Conservation (phyloP, 1,140 invertebrate species). For the Papilio polyxenes region DNA sequence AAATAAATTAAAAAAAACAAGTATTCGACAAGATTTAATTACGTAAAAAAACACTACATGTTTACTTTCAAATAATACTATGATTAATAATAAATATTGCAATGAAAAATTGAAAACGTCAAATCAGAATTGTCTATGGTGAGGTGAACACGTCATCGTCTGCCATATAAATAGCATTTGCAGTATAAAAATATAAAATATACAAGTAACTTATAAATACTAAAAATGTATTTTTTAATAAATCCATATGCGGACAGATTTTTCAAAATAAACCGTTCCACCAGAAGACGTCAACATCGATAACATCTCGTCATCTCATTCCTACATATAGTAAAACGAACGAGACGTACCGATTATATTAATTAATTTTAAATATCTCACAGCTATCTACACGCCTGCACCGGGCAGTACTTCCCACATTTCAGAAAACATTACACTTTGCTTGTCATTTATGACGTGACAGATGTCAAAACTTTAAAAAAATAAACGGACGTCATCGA, state of each 20-base stretch:
- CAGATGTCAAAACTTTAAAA: slow-evolving; percentile 31
- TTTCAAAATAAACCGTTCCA: slow-evolving; percentile 8
- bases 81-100: not conserved
- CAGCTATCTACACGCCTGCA: slow-evolving; percentile 48
- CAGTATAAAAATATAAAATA: slow-evolving; percentile 23
- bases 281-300: not conserved
- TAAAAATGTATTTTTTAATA: not conserved
- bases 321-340: slow-evolving; percentile 30
- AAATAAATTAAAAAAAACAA: not conserved
- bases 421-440: not conserved
- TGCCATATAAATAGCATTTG: not conserved
- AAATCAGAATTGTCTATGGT: slow-evolving; percentile 2
- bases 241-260: not conserved
- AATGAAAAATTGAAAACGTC: not conserved
- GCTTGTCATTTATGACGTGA: not conserved
- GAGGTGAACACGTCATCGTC: not conserved
- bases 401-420: slow-evolving; percentile 31
- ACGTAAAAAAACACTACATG: not conserved
- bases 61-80: not conserved
- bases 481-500: slow-evolving; percentile 32
- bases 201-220: slow-evolving; percentile 11
- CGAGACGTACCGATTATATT: slow-evolving; percentile 33
- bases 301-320: slow-evolving; percentile 17
- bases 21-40: not conserved
- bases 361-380: slow-evolving; percentile 42